Evolutionary conservation across 1,140 invertebrate species (phyloP), one percentile per base, ranked within the genome.

Genomic region (Drosophila pectinifera): DNA sequence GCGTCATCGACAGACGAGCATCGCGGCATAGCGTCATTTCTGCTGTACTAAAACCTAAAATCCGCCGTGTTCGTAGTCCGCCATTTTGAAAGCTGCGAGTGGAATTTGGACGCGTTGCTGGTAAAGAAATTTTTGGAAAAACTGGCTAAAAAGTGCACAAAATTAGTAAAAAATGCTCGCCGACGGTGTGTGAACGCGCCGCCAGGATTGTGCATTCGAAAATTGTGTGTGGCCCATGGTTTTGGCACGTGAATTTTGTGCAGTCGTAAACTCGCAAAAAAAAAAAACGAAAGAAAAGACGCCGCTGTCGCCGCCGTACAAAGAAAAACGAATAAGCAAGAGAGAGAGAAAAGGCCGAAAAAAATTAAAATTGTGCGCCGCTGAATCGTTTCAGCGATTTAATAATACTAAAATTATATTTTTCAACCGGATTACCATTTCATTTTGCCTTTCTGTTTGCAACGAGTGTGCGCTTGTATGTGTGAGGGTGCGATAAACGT

Each of bases 61-160:
- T 90, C 76, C 74, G 90, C 86, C 83, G 83, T 88, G 77, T 81
- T 91, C 89, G 89, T 88, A 78, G 81, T 91, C 90, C 90, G 90
- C 90, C 90, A 91, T 91, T 91, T 91, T 91, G 90, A 91, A 91
- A 91, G 84, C 83, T 91, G 91, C 80, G 83, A 89, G 80, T 91
- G 90, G 86, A 91, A 91, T 90, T 91, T 91, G 86, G 82, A 85
- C 80, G 90, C 90, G 90, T 91, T 91, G 90, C 83, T 91, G 75
- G 78, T 83, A 86, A 79, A 89, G 69, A 53, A 81, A 89, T 68
- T 81, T 72, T 61, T 69, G 67, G 64, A 78, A 90, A 62, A 90
- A 81, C 58, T 82, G 78, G 59, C 61, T 61, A 69, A 80, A 85
- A 83, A 85, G 78, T 81, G 82, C 38, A 67, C 42, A 64, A 39